Base-by-base conservation (phyloP, 1,140 invertebrate genomes). In the Aethina tumida region DNA sequence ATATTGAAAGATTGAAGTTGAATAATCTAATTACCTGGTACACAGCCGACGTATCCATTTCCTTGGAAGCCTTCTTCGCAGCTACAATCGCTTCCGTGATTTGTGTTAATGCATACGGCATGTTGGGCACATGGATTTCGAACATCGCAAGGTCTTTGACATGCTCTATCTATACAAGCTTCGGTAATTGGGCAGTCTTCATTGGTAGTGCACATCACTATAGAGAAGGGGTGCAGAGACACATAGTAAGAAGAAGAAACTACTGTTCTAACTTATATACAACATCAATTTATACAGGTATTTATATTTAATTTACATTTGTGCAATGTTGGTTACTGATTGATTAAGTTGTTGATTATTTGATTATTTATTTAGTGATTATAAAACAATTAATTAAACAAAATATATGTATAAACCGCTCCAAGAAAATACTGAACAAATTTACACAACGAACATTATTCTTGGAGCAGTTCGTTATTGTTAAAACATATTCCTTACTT, bases 51-150 rank as follows among this genome's bases (percentile, higher is more conserved):
- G 51, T 81, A 84, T 52, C 86, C 86, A 55, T 92, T 87, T 53
- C 89, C 89, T 56, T 87, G 76, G 56, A 74, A 90, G 34, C 84
- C 85, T 59, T 88, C 79, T 17, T 74, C 71, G 53, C 89, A 93
- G 50, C 74, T 82, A 58, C 89, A 93, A 42, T 88, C 81, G 2
- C 82, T 77, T 40, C 75, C 77, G 55, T 92, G 88, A 49, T 88
- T 85, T n/a, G 78, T 79, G 51, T 90, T 89, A 58, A 89, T 75
- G 66, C 89, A 94, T 39, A 86, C 70, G 21, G 88, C 87, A 60
- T 90, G 81, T 43, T 71, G 69, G 44, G 79, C 82, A 59, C 89
- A 94, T 8, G 81, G 84, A 60, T 86, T 83, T 50, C 78, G 76
- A 36, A 83, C 69, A 48, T 75, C 75, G 62, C 88, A 92, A 13